phyloP scores from a whole-genome alignment of 2,888 invertebrate species.

The Asteroscopus sphinx region DNA sequence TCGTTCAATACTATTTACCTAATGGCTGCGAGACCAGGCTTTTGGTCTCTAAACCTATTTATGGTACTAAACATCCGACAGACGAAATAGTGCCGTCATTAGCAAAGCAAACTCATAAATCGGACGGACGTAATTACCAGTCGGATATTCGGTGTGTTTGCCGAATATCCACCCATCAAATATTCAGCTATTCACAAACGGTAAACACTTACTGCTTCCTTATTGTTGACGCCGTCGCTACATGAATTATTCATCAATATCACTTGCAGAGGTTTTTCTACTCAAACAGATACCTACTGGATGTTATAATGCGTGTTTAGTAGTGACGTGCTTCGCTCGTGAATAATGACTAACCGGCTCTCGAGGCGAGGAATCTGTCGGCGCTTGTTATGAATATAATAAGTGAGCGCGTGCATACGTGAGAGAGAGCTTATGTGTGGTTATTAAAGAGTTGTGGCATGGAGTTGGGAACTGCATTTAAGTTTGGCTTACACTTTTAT shows the following conservation, averaged over 20 bases:
- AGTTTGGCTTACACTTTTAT: constrained; percentile 24
- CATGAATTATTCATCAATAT: constrained; percentile 59
- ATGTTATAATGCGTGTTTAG: constrained; percentile 54
- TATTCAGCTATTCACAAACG: constrained; percentile 52
- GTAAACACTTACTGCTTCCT: constrained; percentile 59
- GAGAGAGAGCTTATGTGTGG: constrained; percentile 27
- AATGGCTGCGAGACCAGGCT: constrained; percentile 19
- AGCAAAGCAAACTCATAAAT: constrained; percentile 47
- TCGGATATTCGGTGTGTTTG: constrained; percentile 21
- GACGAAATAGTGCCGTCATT: constrained; percentile 37
- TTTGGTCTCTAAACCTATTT: constrained; percentile 37
- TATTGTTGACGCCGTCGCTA: constrained; percentile 56
- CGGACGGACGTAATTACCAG: constrained; percentile 39
- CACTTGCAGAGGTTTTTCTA: constrained; percentile 56
- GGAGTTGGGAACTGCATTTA: constrained; percentile 32
- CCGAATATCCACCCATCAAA: constrained; percentile 42
- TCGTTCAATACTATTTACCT: constrained; percentile 28
- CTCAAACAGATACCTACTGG: constrained; percentile 54
- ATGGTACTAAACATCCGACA: constrained; percentile 21
- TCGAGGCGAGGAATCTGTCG: constrained; percentile 38
- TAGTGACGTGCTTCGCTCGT: constrained; percentile 45
- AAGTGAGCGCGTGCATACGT: constrained; percentile 31
- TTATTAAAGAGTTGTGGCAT: constrained; percentile 28
- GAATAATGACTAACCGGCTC: constrained; percentile 42
- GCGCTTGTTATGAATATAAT: constrained; percentile 52